Evolutionary conservation across 2,888 invertebrate genomes (phyloP).

Genomic region (Asteroscopus sphinx): DNA sequence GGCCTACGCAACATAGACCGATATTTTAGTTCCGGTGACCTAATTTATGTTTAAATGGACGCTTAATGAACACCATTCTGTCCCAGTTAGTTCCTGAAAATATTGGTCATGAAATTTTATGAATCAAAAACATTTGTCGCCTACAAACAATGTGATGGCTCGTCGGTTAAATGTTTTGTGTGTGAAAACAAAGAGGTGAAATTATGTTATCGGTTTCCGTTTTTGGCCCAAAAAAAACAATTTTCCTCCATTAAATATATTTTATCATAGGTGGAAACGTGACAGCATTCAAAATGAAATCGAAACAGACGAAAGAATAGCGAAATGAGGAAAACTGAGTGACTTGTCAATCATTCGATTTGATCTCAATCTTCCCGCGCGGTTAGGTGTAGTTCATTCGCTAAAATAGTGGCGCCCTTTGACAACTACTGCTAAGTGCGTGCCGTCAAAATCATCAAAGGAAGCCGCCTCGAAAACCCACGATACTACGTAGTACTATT

Average conservation of each 20-base stretch:
- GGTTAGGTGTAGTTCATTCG: too few relatives aligned
- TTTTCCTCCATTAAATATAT: constrained; percentile 37
- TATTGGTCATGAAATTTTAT: constrained; percentile 55
- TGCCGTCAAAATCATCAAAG: too few relatives aligned
- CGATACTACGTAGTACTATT: too few relatives aligned
- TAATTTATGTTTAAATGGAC: constrained; percentile 80
- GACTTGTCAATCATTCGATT: constrained; percentile 53
- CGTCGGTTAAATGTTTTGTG: constrained; percentile 35
- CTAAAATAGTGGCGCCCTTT: too few relatives aligned
- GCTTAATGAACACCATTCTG: constrained; percentile 62
- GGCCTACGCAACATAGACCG: constrained; percentile 68
- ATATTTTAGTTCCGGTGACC: constrained; percentile 76
- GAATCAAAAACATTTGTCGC: constrained; percentile 40
- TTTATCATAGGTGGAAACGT: constrained; percentile 32
- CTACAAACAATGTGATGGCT: constrained; percentile 28
- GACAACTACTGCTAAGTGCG: too few relatives aligned
- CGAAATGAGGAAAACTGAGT: constrained; percentile 43
- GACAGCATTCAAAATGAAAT: constrained; percentile 40
- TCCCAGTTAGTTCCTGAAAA: constrained; percentile 58
- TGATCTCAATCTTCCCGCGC: constrained; percentile 52
- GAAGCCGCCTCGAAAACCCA: too few relatives aligned
- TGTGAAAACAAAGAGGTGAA: constrained; percentile 35
- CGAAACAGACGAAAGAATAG: constrained; percentile 47
- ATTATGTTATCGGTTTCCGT: constrained; percentile 38
- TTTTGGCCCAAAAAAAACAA: constrained; percentile 28